A percentile compares a stretch with the other conserved stretches of the same genome.
Evolutionary conservation across 2,888 invertebrate genomes (phyloP).

Genomic region (Aelia acuminata): DNA sequence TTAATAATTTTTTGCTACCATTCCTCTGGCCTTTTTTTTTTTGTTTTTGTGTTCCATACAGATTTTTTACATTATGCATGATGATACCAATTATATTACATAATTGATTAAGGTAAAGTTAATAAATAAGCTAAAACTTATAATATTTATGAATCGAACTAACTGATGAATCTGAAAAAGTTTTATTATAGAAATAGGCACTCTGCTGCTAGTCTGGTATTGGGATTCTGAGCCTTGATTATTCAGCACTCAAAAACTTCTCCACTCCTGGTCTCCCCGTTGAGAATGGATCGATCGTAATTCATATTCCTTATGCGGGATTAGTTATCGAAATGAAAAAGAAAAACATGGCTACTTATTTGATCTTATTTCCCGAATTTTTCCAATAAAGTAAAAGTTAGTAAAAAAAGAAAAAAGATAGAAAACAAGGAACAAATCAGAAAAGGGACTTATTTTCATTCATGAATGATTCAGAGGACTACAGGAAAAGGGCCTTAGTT

Average conservation of each 20-base stretch:
- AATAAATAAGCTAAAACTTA: no score
- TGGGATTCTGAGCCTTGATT: background rate
- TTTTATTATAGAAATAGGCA: no score
- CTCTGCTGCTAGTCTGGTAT: no score
- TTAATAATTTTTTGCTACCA: no score
- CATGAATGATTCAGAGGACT: constrained; percentile 11
- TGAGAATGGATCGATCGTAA: background rate
- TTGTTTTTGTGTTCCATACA: no score
- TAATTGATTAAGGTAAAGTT: no score
- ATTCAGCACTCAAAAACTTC: background rate
- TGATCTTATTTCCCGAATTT: constrained; percentile 13
- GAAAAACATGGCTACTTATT: background rate
- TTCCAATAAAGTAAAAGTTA: background rate
- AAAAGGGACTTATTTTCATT: constrained; percentile 12
- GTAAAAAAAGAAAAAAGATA: background rate
- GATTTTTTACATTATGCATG: no score
- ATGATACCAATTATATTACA: no score
- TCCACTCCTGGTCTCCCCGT: background rate
- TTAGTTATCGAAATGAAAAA: background rate
- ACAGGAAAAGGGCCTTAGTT: constrained; percentile 12
- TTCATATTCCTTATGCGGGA: background rate
- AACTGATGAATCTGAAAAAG: no score
- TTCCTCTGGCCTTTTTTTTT: no score
- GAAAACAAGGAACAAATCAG: constrained; percentile 19
- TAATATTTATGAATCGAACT: no score